Percentiles rank a stretch among this genome's conserved stretches.
Evolutionary conservation across 2,797 vertebrate species (phyloP).

Genomic region (Amniataba percoides): DNA sequence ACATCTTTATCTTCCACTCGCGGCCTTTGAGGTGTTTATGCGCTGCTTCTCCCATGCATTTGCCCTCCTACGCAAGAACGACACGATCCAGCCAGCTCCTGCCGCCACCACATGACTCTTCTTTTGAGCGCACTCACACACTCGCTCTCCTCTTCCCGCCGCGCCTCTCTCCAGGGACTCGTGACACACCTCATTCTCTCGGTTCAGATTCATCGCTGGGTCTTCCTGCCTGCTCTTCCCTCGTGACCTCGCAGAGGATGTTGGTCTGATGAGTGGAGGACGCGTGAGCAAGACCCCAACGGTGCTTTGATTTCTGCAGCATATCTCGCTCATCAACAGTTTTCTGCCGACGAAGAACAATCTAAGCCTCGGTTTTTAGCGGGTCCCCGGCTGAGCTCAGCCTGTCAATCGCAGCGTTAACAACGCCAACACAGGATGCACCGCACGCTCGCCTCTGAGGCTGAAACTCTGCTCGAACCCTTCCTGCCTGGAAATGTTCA

Average conservation of each 20-base stretch:
- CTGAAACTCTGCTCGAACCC: conserved; percentile 10
- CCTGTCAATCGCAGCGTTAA: conserved; percentile 38
- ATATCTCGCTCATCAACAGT: conserved; percentile 49
- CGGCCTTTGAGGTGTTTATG: conserved; percentile 29
- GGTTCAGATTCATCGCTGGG: conserved; percentile 24
- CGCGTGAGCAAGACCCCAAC: conserved; percentile 34
- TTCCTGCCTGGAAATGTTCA: conserved; percentile 29
- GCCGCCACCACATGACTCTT: conserved; percentile 4
- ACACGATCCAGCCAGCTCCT: conserved; percentile 15
- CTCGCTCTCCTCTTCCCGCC: conserved; percentile 4
- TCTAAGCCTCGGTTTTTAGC: conserved; percentile 53
- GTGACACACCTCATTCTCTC: conserved; percentile 42
- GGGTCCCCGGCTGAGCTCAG: conserved; percentile 36
- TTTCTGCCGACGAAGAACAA: conserved; percentile 52
- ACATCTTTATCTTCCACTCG: conserved; percentile 39
- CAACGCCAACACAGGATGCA: conserved; percentile 17
- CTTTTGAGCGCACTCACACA: conserved; percentile 13
- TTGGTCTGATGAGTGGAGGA: conserved; percentile 38
- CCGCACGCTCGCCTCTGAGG: conserved; percentile 15
- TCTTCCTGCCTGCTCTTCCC: conserved; percentile 9
- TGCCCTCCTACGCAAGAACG: conserved; percentile 26
- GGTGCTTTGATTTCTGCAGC: conserved; percentile 62
- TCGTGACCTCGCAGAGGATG: conserved; percentile 21
- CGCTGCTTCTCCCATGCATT: conserved; percentile 26
- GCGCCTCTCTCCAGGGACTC: conserved; percentile 10